Evolutionary conservation across 2,797 vertebrate species (phyloP).

Genomic region (Calcarius lapponicus): DNA sequence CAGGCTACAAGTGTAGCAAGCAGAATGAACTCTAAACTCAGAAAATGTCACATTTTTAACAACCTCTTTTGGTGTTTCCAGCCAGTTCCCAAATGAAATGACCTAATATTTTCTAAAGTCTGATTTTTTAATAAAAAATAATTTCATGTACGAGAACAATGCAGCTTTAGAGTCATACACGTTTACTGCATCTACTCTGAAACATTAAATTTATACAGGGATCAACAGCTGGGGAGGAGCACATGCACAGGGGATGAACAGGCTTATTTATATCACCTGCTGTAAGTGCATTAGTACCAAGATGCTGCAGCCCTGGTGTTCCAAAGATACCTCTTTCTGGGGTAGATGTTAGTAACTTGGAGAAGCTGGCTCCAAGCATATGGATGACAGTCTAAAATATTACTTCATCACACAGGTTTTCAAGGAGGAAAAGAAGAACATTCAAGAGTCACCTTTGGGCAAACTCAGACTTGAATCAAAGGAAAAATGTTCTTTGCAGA

Average conservation of each 20-base stretch:
- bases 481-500: background rate
- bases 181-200: slow-evolving; percentile 60
- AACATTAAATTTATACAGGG: slow-evolving; percentile 67
- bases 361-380: background rate
- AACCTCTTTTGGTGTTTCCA: background rate
- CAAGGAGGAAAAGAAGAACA: background rate
- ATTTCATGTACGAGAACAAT: slow-evolving; percentile 44
- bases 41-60: background rate
- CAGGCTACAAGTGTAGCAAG: background rate
- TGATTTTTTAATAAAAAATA: slow-evolving; percentile 60
- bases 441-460: background rate
- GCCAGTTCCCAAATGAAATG: background rate
- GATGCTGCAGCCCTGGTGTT: background rate
- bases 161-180: slow-evolving; percentile 26
- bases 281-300: background rate
- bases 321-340: background rate
- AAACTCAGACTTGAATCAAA: background rate
- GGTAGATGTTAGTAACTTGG: background rate
- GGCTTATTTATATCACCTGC: background rate
- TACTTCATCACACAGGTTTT: background rate
- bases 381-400: background rate
- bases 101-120: background rate
- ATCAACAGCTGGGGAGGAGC: slow-evolving; percentile 34
- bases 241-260: rapidly evolving
- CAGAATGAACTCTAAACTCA: background rate